These are phyloP conservation scores for Blennius ocellaris DNA, from an alignment of 2,113 vertebrate species.

Conservation along the genomic window DNA sequence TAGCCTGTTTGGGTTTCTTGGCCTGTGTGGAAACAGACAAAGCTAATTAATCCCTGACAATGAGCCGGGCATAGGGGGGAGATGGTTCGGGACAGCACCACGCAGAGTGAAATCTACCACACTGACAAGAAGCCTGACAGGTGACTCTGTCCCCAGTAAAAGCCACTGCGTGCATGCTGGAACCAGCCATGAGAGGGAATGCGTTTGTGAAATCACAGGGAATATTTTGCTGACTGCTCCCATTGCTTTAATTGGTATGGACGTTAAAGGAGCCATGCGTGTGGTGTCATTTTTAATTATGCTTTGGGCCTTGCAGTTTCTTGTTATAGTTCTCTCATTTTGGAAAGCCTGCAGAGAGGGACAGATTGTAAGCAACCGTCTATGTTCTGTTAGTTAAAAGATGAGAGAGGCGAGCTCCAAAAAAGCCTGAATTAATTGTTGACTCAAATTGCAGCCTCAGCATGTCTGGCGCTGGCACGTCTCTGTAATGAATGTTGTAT, in stretches of 20 bases:
- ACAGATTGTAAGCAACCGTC: slow-evolving; percentile 62
- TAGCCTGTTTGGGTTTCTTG: slow-evolving; percentile 28
- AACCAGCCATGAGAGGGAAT: slow-evolving; percentile 37
- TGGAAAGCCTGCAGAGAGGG: slow-evolving; percentile 47
- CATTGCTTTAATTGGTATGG: slow-evolving; percentile 68
- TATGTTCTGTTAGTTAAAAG: slow-evolving; percentile 53
- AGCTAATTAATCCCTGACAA: slow-evolving; percentile 73
- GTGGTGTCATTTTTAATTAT: slow-evolving; percentile 73
- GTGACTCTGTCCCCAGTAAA: slow-evolving; percentile 47
- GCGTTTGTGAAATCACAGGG: slow-evolving; percentile 56
- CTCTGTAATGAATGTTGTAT: slow-evolving; percentile 48
- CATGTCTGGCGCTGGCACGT: slow-evolving; percentile 32
- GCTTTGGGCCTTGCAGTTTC: slow-evolving; percentile 44
- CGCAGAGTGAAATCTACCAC: slow-evolving; percentile 44
- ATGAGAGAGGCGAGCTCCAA: slow-evolving; percentile 53
- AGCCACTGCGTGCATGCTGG: slow-evolving; percentile 13
- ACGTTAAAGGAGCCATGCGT: slow-evolving; percentile 62
- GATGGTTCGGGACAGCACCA: slow-evolving; percentile 32
- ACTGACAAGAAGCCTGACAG: slow-evolving; percentile 65
- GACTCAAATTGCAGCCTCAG: slow-evolving; percentile 64
- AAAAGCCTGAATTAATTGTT: slow-evolving; percentile 66
- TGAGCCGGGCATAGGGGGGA: slow-evolving; percentile 24
- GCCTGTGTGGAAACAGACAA: slow-evolving; percentile 43
- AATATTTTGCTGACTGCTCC: slow-evolving; percentile 68
- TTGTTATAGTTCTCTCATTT: slow-evolving; percentile 39